Conservation (phyloP, 2,888 invertebrate species). For the Desoria tigrina region DNA sequence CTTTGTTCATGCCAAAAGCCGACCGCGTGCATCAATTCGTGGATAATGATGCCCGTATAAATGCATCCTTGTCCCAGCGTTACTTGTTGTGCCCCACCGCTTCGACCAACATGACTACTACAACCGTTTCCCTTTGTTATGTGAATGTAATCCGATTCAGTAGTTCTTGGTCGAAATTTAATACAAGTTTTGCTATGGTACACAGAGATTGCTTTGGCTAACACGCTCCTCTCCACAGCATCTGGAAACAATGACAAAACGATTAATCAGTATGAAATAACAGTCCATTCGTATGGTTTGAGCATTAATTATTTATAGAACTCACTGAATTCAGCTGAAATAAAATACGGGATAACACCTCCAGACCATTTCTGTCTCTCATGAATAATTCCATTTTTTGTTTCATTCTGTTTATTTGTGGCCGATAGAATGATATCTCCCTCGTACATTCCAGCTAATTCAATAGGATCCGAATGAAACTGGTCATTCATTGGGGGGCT, state of each 20-base stretch:
- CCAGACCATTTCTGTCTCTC: conserved; percentile 53
- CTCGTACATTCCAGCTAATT: conserved; percentile 50
- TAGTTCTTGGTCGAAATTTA: conserved; percentile 55
- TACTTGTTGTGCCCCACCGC: conserved; percentile 60
- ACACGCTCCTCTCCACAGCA: conserved; percentile 55
- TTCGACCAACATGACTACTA: conserved; percentile 61
- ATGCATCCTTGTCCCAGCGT: conserved; percentile 58
- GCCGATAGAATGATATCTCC: conserved; percentile 48
- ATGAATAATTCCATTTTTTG: conserved; percentile 54
- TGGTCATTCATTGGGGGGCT: conserved; percentile 32
- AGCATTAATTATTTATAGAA: conserved; percentile 1
- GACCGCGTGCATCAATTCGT: conserved; percentile 60
- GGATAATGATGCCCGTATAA: conserved; percentile 55
- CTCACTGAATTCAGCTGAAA: conserved; percentile 54
- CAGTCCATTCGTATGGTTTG: background rate
- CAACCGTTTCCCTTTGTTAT: conserved; percentile 57
- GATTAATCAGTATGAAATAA: background rate
- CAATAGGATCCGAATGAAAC: conserved; percentile 44
- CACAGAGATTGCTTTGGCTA: conserved; percentile 59
- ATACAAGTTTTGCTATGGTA: conserved; percentile 58
- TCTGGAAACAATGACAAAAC: too few species aligned
- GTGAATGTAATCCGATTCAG: conserved; percentile 55
- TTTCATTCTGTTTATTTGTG: conserved; percentile 20
- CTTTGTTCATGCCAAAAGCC: conserved; percentile 62
- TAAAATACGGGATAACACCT: conserved; percentile 55